Evolutionary conservation across 1,140 invertebrate species (phyloP), one percentile per base, ranked within the genome.

Genomic region (Globodera rostochiensis): DNA sequence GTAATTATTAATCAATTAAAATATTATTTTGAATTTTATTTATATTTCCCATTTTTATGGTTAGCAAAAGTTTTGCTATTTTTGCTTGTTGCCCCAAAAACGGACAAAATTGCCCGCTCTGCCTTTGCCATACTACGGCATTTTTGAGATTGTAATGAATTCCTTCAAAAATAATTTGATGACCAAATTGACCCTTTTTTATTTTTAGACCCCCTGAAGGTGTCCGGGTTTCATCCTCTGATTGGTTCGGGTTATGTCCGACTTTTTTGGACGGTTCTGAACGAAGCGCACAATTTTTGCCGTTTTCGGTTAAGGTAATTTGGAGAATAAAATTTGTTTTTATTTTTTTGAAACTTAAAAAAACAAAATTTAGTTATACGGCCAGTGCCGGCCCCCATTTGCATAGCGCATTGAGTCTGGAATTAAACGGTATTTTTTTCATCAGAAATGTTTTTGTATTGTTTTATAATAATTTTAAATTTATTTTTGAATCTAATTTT

Each of bases 261-360:
- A 7, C 73, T 88, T 19, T 87, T 77, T 73, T 88, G 87, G 87
- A 84, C 88, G 74, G 84, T 88, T 19, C 88, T 88, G 53, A 88
- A 88, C 73, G 82, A 87, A 57, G 87, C 85, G 7, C 86, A 88
- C 73, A 88, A 84, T 69, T 83, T 89, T 50, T 87, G 85, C 70
- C 74, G 84, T 70, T 88, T 86, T 80, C 80, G 87, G 80, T 73
- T 88, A n/a, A 84, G 84, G 88, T 89, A 79, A 25, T 80, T 76
- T 36, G 36, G 36, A 36, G 36, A 36, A 36, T 36, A 36, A 36
- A 36, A 36, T 36, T 36, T 36, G 36, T 36, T 36, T 36, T 36
- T 36, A 36, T 36, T 36, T 36, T 36, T 36, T 1, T 36, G 36
- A 36, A 36, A 36, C 36, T 36, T 36, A 36, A 36, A 36, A 36